Evolutionary conservation across 2,113 vertebrate species (phyloP).

Genomic region (Lophochroa leadbeateri): DNA sequence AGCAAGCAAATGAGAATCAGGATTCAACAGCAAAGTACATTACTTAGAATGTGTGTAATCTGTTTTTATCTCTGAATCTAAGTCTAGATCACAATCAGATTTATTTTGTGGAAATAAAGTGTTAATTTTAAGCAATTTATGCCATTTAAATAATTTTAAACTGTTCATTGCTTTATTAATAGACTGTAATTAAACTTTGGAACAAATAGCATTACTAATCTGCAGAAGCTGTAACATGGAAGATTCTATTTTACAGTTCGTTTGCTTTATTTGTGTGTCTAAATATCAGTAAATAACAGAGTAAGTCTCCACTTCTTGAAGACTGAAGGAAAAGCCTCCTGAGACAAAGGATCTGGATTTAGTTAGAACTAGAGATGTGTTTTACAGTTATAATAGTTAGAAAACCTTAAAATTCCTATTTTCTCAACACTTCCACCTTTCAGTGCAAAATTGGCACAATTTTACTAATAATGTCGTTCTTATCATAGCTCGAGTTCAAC

Average conservation of each 20-base stretch:
- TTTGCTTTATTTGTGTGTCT: not conserved
- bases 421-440: not conserved
- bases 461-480: not conserved
- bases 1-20: not conserved
- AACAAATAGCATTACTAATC: not conserved
- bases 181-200: not conserved
- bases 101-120: not conserved
- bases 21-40: not conserved
- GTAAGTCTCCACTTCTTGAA: not conserved
- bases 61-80: not conserved
- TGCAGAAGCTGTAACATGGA: not conserved
- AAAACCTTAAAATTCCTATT: not conserved
- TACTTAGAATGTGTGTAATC: not conserved
- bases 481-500: not conserved
- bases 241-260: not conserved
- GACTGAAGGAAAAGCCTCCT: not conserved
- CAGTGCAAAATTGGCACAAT: not conserved
- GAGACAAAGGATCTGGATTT: not conserved
- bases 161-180: not conserved
- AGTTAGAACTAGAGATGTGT: not conserved
- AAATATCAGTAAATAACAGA: not conserved
- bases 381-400: not conserved
- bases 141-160: not conserved
- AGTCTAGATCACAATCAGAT: not conserved
- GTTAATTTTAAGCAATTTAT: not conserved